Evolutionary conservation across 1,140 invertebrate species (phyloP).

Genomic region (Diachasmimorpha longicaudata): DNA sequence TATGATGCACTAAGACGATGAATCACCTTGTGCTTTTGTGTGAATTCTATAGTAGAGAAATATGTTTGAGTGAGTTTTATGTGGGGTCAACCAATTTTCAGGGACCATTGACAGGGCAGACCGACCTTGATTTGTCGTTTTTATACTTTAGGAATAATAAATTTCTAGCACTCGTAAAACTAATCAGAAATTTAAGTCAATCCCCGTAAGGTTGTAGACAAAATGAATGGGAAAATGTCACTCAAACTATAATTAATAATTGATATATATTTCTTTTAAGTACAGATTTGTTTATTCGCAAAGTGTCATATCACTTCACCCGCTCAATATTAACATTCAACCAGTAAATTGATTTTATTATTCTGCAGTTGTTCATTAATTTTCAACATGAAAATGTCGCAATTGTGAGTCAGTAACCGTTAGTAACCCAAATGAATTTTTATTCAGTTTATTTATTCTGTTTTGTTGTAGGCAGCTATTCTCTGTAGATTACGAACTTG

Average conservation of each 20-base stretch:
- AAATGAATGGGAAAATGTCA: too few species aligned
- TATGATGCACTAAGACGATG: constrained; percentile 23
- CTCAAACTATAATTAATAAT: neutral
- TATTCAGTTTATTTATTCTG: neutral
- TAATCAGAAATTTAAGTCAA: too few species aligned
- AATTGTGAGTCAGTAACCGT: constrained; percentile 57
- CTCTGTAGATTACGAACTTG: constrained; percentile 59
- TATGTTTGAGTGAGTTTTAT: too few species aligned
- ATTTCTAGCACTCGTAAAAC: too few species aligned
- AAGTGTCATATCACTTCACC: constrained; percentile 62
- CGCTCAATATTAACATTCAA: constrained; percentile 63
- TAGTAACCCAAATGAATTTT: too few species aligned
- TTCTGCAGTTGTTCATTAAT: constrained; percentile 33
- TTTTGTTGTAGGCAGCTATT: constrained; percentile 58
- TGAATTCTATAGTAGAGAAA: too few species aligned
- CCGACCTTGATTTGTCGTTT: too few species aligned
- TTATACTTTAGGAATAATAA: too few species aligned
- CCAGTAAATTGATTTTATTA: constrained; percentile 41
- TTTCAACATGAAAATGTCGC: constrained; percentile 61
- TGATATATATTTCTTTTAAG: constrained; percentile 32
- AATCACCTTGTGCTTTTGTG: constrained; percentile 30
- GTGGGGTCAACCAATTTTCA: too few species aligned
- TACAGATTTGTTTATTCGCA: constrained; percentile 42
- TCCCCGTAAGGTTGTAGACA: too few species aligned
- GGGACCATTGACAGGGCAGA: too few species aligned